Base-by-base conservation (phyloP, 2,888 invertebrate species). In the Hypolimnas misippus region DNA sequence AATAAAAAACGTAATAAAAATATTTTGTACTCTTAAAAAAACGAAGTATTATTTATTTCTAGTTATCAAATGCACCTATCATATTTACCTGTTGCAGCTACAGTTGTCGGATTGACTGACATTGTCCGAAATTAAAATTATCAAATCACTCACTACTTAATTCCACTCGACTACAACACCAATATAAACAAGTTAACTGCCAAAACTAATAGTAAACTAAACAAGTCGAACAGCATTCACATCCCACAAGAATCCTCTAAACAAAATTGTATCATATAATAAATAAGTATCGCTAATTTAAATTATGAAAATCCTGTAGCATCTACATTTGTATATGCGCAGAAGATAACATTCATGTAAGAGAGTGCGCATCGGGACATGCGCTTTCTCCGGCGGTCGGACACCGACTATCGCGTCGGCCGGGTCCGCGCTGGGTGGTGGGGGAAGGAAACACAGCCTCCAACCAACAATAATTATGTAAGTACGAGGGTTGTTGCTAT, bases 381-480 rank as follows among this genome's bases (percentile, higher is more conserved):
- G 52, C 69, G 69, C 68, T 65, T 56, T 50, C 52, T 54, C 55
- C 79, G 80, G 71, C 72, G 74, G 76, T 70, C 75, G 72, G 70
- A 64, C 68, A 73, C 72, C 77, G 79, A 89, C 88, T 89, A 81
- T 66, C 72, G 73, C 54, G 63, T 42, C 66, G 67, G 69, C 49
- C 50, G 69, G 72, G 63, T 72, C 67, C 60, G 62, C 69, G 70
- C 74, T 63, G 62, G 57, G 69, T 63, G 72, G 75, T 61, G 72
- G 74, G 73, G 74, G 73, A 76, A 79, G 83, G 81, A 82, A 83
- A 72, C 85, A 81, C 88, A 89, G 87, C 88, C 89, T 87, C 89
- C 86, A 70, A 79, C 83, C 85, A 79, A 85, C 83, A 84, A 84
- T 77, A 87, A 88, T 89, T 89, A 89, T 81, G 79, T 87, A 89